A percentile compares a stretch with the other conserved stretches of the same genome.
phyloP scores from a whole-genome alignment of 2,888 invertebrate species.

The Oligia strigilis region DNA sequence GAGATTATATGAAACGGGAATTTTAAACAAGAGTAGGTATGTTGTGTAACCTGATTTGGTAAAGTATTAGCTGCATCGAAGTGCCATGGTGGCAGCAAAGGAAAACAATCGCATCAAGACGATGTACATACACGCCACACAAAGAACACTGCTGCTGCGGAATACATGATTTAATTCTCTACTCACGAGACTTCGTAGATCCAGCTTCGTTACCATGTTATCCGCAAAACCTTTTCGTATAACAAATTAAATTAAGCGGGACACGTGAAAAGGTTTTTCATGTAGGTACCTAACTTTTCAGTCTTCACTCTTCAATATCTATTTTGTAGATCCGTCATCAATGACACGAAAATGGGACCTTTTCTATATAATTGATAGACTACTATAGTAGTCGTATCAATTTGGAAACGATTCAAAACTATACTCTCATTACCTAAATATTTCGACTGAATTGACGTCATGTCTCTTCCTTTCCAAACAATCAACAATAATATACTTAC shows the following conservation, averaged over 20 bases:
- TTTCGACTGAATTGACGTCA: background rate
- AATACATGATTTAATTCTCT: constrained; percentile 10
- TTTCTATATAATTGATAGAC: background rate
- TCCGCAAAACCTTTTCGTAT: background rate
- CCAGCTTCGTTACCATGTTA: constrained; percentile 1
- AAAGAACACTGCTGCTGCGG: background rate
- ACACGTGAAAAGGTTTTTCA: background rate
- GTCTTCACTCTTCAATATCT: background rate
- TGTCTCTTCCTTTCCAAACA: background rate
- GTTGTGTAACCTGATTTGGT: constrained; percentile 36
- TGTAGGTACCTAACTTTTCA: background rate
- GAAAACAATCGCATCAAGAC: constrained; percentile 5
- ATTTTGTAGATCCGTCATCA: too few species aligned
- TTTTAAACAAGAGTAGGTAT: constrained; percentile 44
- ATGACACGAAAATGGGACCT: background rate
- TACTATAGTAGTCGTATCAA: background rate
- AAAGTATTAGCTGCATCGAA: constrained; percentile 20
- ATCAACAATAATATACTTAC: background rate
- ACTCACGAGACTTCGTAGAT: background rate
- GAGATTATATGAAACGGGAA: constrained; percentile 47
- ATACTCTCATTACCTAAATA: background rate
- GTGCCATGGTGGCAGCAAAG: background rate
- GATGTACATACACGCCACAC: constrained; percentile 19
- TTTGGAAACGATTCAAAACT: background rate
- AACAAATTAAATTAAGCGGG: constrained; percentile 5